phyloP scores from a whole-genome alignment of 2,797 vertebrate genomes.

The Threskiornis aethiopicus region DNA sequence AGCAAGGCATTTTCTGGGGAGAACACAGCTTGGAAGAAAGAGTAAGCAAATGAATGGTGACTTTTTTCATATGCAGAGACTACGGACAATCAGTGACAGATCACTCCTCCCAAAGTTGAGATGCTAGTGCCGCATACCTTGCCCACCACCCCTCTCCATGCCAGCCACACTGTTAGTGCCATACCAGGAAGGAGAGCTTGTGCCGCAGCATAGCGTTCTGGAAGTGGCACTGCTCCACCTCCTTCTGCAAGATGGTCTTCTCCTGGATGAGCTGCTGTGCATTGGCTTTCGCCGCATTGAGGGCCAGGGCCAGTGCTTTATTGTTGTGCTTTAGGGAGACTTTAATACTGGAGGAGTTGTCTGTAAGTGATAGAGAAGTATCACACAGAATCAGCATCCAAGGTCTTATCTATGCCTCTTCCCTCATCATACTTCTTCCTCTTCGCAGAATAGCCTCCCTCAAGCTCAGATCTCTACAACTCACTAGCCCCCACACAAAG shows the following conservation, averaged over 20 bases:
- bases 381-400: neutral
- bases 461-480: neutral
- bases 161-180: neutral
- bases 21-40: neutral
- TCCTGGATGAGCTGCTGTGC: slow-evolving; percentile 51
- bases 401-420: neutral
- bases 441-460: neutral
- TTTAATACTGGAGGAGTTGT: slow-evolving; percentile 71
- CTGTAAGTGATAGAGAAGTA: slow-evolving; percentile 16
- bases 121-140: neutral
- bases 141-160: neutral
- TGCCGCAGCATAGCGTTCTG: slow-evolving; percentile 60
- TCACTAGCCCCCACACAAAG: neutral
- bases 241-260: slow-evolving; percentile 65
- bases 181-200: slow-evolving; percentile 57
- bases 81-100: neutral
- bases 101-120: neutral
- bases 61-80: neutral
- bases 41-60: neutral
- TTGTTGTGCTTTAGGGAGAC: slow-evolving; percentile 72
- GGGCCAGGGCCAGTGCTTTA: slow-evolving; percentile 72
- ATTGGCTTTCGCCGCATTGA: slow-evolving; percentile 56
- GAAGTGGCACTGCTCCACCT: slow-evolving; percentile 63
- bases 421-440: neutral
- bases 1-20: neutral